These are phyloP conservation scores for Girardinichthys multiradiatus DNA, from an alignment of 2,113 vertebrate genomes.

Conservation along the genomic window DNA sequence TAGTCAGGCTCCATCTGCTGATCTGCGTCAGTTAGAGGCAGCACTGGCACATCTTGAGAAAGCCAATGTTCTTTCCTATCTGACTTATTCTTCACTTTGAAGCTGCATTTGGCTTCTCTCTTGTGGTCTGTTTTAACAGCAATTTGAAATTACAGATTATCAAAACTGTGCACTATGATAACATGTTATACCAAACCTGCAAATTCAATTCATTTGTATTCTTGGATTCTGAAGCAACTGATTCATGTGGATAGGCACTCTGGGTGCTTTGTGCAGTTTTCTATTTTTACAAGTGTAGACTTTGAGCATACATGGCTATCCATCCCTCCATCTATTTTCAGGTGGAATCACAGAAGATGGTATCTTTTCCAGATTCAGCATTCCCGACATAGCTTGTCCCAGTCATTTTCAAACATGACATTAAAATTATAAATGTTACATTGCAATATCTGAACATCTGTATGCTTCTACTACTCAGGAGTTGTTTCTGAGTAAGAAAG, in stretches of 20 bases:
- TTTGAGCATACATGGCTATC: not conserved
- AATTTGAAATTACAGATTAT: not conserved
- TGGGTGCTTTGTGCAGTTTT: too few species aligned
- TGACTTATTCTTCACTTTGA: slow-evolving; percentile 21
- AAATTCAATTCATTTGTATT: not conserved
- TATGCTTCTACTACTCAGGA: too few species aligned
- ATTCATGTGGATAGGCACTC: too few species aligned
- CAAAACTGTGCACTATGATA: not conserved
- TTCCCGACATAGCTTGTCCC: not conserved
- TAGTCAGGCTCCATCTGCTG: slow-evolving; percentile 69
- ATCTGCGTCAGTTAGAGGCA: slow-evolving; percentile 62
- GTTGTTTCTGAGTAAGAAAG: not conserved
- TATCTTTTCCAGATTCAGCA: too few species aligned
- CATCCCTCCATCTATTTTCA: not conserved
- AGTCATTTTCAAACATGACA: not conserved
- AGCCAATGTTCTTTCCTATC: slow-evolving; percentile 36
- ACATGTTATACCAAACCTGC: too few species aligned
- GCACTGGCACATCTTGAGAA: slow-evolving; percentile 53
- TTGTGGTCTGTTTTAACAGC: not conserved
- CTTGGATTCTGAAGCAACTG: not conserved
- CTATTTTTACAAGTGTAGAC: too few species aligned
- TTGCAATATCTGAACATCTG: not conserved
- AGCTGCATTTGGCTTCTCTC: slow-evolving; percentile 16
- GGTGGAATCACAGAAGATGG: not conserved
- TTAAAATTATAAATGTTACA: not conserved